Percentiles rank a stretch among this genome's conserved stretches.
phyloP scores from a whole-genome alignment of 2,888 invertebrate genomes.

The Mythimna albipuncta region DNA sequence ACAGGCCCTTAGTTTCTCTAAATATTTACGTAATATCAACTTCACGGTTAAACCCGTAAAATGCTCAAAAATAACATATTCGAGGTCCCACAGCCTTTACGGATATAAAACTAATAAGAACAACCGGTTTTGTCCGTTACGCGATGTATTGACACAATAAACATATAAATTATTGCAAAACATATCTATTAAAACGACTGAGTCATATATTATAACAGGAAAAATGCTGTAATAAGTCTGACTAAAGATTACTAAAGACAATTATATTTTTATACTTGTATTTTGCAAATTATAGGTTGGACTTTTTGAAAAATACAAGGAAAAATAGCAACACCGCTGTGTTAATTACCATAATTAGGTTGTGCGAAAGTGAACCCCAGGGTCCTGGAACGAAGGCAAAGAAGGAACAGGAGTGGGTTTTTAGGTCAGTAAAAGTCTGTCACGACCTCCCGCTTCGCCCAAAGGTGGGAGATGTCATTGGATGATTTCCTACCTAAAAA shows the following conservation, averaged over 20 bases:
- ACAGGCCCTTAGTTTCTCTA: neutral
- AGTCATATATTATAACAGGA: constrained; percentile 28
- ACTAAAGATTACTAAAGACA: neutral
- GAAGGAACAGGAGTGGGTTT: no score
- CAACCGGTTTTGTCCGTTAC: constrained; percentile 53
- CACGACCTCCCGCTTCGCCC: no score
- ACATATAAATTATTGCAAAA: constrained; percentile 38
- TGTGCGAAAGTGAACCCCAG: no score
- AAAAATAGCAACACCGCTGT: neutral
- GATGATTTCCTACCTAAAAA: no score
- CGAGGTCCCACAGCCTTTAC: constrained; percentile 61
- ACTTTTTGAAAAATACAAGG: neutral
- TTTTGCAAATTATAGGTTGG: neutral
- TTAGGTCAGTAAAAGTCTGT: no score
- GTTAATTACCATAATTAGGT: no score
- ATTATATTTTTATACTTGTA: neutral
- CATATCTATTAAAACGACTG: constrained; percentile 41
- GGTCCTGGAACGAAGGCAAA: no score
- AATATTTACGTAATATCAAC: constrained; percentile 24
- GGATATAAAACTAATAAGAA: constrained; percentile 56
- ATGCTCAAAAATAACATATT: constrained; percentile 26
- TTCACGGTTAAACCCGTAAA: constrained; percentile 31
- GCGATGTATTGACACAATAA: constrained; percentile 42
- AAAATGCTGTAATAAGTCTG: neutral
- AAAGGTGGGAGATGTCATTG: no score